Percentiles rank a stretch among this genome's conserved stretches.
phyloP scores from a whole-genome alignment of 2,797 vertebrate species.

The Poecilia gillii region DNA sequence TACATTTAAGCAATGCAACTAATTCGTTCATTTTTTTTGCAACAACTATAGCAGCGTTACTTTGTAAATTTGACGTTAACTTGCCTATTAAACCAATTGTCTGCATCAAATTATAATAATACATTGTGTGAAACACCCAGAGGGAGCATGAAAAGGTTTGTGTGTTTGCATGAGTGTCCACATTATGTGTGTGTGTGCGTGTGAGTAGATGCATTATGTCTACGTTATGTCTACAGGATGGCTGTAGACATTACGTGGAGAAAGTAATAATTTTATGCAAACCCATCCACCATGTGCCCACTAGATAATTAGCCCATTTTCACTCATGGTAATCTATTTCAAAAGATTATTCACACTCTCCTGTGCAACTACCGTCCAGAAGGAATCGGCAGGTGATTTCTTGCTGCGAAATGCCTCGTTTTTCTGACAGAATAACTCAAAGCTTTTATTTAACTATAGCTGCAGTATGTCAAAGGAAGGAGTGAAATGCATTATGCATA shows the following conservation, averaged over 20 bases:
- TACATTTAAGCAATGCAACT: not conserved
- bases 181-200: too few relatives aligned
- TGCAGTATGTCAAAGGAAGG: not conserved
- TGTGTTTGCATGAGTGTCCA: not conserved
- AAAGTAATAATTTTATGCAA: constrained; percentile 2
- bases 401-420: not conserved
- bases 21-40: not conserved
- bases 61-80: not conserved
- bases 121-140: not conserved
- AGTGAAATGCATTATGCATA: not conserved
- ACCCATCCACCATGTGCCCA: not conserved
- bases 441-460: not conserved
- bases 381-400: not conserved
- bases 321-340: not conserved
- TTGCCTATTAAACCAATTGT: not conserved
- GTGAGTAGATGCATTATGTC: not conserved
- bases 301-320: not conserved
- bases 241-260: not conserved
- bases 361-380: not conserved
- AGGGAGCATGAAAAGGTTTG: not conserved
- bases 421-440: not conserved
- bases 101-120: not conserved
- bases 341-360: not conserved
- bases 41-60: not conserved
- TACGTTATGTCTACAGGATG: not conserved